phyloP scores from a whole-genome alignment of 1,140 invertebrate genomes.

The Acromyrmex heyeri region DNA sequence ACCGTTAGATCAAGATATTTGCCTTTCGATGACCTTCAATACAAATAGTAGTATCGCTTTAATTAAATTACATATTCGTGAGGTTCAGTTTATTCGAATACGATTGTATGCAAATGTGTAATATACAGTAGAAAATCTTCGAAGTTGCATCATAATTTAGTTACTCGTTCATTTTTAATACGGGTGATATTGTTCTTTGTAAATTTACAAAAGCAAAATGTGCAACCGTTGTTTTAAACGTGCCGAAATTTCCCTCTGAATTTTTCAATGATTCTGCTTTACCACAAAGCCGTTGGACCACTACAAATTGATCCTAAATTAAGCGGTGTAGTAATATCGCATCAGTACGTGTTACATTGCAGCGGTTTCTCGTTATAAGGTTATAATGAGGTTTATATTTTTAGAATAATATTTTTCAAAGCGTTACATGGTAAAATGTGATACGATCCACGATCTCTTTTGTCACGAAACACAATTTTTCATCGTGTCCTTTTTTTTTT shows the following conservation, averaged over 20 bases:
- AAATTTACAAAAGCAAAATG: constrained; percentile 9
- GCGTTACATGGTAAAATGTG: not conserved
- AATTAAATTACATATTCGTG: not conserved
- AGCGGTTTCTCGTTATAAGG: constrained; percentile 13
- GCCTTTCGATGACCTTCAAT: not conserved
- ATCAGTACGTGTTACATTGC: not conserved
- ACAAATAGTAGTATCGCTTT: not conserved
- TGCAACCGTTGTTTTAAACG: constrained; percentile 20
- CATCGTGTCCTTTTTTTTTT: not conserved
- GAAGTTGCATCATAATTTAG: constrained; percentile 9
- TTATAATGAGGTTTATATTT: constrained; percentile 46
- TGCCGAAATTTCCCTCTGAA: constrained; percentile 24
- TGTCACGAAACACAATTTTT: constrained; percentile 8
- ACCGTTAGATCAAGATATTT: not conserved
- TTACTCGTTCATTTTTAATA: constrained; percentile 2
- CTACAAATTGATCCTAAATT: constrained; percentile 52
- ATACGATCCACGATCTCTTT: constrained; percentile 12
- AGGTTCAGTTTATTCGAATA: not conserved
- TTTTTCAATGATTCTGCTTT: constrained; percentile 32
- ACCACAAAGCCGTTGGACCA: constrained; percentile 24
- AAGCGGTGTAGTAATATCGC: not conserved
- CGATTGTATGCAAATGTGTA: not conserved
- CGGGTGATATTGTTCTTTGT: not conserved
- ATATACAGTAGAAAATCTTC: not conserved
- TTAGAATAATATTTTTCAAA: constrained; percentile 46